phyloP scores from a whole-genome alignment of 2,113 vertebrate genomes.

The Pachypanchax playfairii region DNA sequence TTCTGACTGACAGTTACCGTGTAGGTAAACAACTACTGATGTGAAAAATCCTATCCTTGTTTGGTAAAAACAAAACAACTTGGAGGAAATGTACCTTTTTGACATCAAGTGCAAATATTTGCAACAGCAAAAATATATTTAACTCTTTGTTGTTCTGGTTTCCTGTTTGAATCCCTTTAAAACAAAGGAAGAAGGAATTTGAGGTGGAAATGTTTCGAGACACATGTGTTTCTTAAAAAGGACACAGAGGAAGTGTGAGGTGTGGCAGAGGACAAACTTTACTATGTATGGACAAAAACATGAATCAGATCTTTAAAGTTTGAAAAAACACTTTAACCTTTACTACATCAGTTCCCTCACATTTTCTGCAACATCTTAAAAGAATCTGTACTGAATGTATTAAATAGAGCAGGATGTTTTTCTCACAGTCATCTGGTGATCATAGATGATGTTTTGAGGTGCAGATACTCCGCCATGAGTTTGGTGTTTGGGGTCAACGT shows the following conservation, averaged over 20 bases:
- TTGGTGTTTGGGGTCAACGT: conserved; percentile 31
- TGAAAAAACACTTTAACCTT: background rate
- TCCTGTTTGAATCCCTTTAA: conserved; percentile 34
- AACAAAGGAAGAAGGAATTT: conserved; percentile 41
- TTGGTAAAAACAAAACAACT: conserved; percentile 12
- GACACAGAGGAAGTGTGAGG: background rate
- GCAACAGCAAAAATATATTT: conserved; percentile 27
- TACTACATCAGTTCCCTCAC: background rate
- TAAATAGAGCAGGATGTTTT: conserved; percentile 16
- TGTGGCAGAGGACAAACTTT: conserved; percentile 1
- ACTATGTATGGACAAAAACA: background rate
- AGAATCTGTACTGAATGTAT: conserved; percentile 5
- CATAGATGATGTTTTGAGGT: conserved; percentile 21
- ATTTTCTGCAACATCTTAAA: background rate
- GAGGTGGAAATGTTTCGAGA: conserved; percentile 45
- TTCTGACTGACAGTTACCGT: conserved; percentile 22
- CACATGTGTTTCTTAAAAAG: conserved; percentile 4
- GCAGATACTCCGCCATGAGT: conserved; percentile 23
- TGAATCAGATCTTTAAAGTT: background rate
- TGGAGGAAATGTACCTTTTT: conserved; percentile 7
- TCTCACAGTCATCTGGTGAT: conserved; percentile 38
- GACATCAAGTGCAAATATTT: background rate
- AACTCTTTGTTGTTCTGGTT: conserved; percentile 46
- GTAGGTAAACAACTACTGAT: conserved; percentile 6
- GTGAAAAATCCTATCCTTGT: background rate